These are phyloP conservation scores for Sclerurus mexicanus DNA, from an alignment of 2,113 vertebrate species.

Conservation along the genomic window DNA sequence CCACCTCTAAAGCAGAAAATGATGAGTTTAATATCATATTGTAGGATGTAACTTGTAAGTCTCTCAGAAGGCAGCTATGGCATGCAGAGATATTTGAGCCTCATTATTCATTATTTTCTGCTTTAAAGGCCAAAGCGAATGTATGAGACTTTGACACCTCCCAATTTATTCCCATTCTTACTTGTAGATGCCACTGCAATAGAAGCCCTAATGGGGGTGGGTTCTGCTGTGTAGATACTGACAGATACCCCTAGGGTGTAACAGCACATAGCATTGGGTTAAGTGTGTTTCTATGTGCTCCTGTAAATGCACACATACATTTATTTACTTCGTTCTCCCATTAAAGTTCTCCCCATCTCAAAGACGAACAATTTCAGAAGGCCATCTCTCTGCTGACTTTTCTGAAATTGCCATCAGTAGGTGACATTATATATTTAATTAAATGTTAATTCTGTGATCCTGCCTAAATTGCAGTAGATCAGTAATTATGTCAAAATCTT, in stretches of 20 bases:
- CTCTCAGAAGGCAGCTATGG: conserved; percentile 61
- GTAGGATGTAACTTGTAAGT: conserved; percentile 60
- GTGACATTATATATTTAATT: neutral
- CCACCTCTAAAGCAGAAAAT: conserved; percentile 74
- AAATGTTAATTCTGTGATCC: neutral
- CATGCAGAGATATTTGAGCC: conserved; percentile 52
- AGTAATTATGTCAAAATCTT: conserved; percentile 5
- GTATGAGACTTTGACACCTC: conserved; percentile 42
- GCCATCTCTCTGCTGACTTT: neutral
- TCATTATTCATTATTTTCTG: conserved; percentile 49
- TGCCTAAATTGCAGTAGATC: neutral
- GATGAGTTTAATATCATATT: conserved; percentile 76
- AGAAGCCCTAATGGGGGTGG: neutral
- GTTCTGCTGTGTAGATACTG: neutral
- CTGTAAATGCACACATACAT: neutral
- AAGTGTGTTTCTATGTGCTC: neutral
- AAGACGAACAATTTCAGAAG: neutral
- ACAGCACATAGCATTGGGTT: neutral
- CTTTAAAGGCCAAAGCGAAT: conserved; percentile 46
- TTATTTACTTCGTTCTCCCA: neutral
- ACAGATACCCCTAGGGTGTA: neutral
- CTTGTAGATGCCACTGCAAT: neutral
- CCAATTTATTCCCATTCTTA: neutral
- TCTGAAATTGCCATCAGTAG: neutral
- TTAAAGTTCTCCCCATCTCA: neutral